Evolutionary conservation across 2,797 vertebrate species (phyloP), one percentile per base, ranked within the genome.

Genomic region (Lepilemur ruficaudatus): DNA sequence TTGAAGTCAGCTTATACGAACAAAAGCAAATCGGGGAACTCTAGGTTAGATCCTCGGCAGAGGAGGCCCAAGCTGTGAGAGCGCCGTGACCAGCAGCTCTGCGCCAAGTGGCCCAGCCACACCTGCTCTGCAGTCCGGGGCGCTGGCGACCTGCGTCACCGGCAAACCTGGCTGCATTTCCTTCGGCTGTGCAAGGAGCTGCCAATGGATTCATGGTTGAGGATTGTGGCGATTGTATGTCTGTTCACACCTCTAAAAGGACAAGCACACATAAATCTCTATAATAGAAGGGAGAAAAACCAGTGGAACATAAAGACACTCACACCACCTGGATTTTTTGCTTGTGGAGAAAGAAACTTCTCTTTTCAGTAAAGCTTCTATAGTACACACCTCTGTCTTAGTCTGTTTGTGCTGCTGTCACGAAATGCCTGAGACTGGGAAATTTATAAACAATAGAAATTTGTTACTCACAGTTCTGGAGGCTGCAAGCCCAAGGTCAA

Each of bases 61-160:
- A 13, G 25, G 4, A 32, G 65, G 41, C 9, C 18, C 11, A 35
- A 5, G 13, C 75, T 38, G 3, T 2, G 1, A 30, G 17, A 13
- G 32, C 48, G 20, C 15, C 61, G 14, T 14, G 2, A 28, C 65
- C 72, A 17, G 28, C 17, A 18, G 0, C 22, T 57, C 57, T 0
- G 0, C 8, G 50, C 55, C 87, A 20, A 70, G 3, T 0, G 0
- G n/a, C 28, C 14, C 78, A 48, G 18, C 67, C 9, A 50, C 52
- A 2, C 11, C 10, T 0, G 0, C 35, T 84, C 13, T 38, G 43
- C 32, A 7, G 48, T 57, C 43, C 1, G 11, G 73, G 48, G 7
- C 2, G 0, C 55, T 9, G 11, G 25, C 1, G 0, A 22, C 23
- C 46, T 2, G 1, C 10, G 0, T 23, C 20, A 15, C 52, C 87